phyloP scores from a whole-genome alignment of 2,113 vertebrate species.

The Labrus mixtus region DNA sequence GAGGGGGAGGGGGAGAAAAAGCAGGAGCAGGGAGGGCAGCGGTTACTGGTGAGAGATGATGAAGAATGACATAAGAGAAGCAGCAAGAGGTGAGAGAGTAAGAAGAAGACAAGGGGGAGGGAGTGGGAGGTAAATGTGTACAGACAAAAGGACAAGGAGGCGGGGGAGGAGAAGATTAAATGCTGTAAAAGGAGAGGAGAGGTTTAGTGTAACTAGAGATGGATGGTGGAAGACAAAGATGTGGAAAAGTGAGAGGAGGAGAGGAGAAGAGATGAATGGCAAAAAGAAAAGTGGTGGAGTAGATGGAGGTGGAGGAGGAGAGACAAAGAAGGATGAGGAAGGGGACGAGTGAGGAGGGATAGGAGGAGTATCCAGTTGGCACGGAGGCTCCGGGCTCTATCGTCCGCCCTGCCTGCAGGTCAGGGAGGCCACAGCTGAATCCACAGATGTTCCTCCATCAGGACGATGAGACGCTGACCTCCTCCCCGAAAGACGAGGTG shows the following conservation, averaged over 20 bases:
- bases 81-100: background rate
- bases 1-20: background rate
- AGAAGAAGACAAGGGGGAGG: conserved; percentile 5
- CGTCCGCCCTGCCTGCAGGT: conserved; percentile 59
- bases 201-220: conserved; percentile 38
- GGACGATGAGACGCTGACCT: conserved; percentile 71
- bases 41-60: conserved; percentile 15
- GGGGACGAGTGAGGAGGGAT: conserved; percentile 40
- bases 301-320: conserved; percentile 3
- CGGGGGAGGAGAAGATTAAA: conserved; percentile 22
- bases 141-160: background rate
- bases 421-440: conserved; percentile 81
- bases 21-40: background rate
- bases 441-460: conserved; percentile 76
- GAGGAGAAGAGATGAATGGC: conserved; percentile 32
- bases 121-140: background rate
- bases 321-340: conserved; percentile 37
- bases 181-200: conserved; percentile 18
- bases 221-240: conserved; percentile 29
- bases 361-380: conserved; percentile 32
- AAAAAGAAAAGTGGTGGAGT: background rate
- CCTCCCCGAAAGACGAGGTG: conserved; percentile 70
- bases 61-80: conserved; percentile 32
- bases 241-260: conserved; percentile 21
- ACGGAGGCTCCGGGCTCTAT: conserved; percentile 43